Conservation (phyloP, 2,113 vertebrate genomes). For the Crotalus helleri region DNA sequence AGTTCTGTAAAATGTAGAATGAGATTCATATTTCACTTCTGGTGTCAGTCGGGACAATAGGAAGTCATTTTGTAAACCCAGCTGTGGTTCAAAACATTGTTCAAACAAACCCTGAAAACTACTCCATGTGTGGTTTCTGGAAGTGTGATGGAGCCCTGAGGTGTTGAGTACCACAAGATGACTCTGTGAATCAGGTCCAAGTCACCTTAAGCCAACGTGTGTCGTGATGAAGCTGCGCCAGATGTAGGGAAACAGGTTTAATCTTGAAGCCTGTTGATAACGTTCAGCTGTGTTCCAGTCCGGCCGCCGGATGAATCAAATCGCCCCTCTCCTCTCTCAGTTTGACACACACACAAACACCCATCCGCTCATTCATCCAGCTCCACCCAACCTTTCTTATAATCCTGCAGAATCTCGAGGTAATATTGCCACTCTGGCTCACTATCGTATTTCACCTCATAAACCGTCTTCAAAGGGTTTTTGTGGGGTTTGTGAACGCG, state of each 20-base stretch:
- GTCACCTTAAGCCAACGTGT: background rate
- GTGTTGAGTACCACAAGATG: background rate
- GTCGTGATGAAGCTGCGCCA: background rate
- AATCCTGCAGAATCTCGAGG: conserved; percentile 75
- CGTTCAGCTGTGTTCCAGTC: background rate
- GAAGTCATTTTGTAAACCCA: background rate
- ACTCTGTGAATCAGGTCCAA: background rate
- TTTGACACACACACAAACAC: background rate
- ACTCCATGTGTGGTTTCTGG: background rate
- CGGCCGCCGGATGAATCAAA: background rate
- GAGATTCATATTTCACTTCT: background rate
- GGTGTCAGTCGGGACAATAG: background rate
- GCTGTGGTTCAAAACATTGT: background rate
- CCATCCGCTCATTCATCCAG: conserved; percentile 63
- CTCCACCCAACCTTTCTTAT: conserved; percentile 75
- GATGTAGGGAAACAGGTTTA: background rate
- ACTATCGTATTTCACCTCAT: conserved; percentile 77
- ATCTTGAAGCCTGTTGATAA: background rate
- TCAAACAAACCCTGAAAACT: background rate
- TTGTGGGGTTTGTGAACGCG: conserved; percentile 63
- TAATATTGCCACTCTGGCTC: conserved; percentile 80
- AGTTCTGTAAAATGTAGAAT: background rate
- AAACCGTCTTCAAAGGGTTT: conserved; percentile 73
- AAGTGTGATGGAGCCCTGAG: background rate
- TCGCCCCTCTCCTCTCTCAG: too few species aligned